Base-by-base conservation (phyloP, 2,888 invertebrate species). In the Zaprionus lineosus region DNA sequence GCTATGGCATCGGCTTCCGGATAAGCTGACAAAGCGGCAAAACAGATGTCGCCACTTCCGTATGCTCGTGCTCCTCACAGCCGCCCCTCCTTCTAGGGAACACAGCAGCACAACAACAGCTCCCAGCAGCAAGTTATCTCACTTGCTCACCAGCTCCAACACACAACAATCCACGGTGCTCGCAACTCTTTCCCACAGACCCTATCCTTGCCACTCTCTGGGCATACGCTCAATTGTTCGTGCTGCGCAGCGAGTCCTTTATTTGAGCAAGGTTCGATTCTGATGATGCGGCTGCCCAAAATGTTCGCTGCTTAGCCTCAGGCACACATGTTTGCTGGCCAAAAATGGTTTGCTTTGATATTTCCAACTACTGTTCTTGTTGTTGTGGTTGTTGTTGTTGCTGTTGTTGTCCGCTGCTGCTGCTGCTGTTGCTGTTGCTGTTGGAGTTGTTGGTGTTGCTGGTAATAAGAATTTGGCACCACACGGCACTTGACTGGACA, bases 21-120 rank as follows among this genome's bases (percentile, higher is more conserved):
- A 74, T 75, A 63, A 68, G 71, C 78, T 76, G 79, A 79, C 81
- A 84, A 74, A 81, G 84, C 86, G 77, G 71, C 66, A 75, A 84
- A 84, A 81, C 86, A 86, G 84, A 84, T 86, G 84, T 72, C 78
- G 78, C 78, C 73, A 72, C 78, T 70, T 78, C 75, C 81, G 72
- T 71, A 59, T 63, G 66, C 60, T 56, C 56, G n/a, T n/a, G 36
- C 34, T 37, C 40, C 68, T 34, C 51, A 19, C 39, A 29, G 29
- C 46, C 67, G 51, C 37, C 34, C 64, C 36, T 51, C 51, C 24
- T 52, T 40, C 47, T 59, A 41, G 39, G 63, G 44, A 52, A 60
- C 33, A 58, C 61, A 52, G 57, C 50, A 33, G 26, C 37, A 34
- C 33, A 34, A 46, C 52, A 48, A 39, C 46, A 46, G 46, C 50